Base-by-base conservation (phyloP, 2,888 invertebrate species). In the Acholoe squamosa region DNA sequence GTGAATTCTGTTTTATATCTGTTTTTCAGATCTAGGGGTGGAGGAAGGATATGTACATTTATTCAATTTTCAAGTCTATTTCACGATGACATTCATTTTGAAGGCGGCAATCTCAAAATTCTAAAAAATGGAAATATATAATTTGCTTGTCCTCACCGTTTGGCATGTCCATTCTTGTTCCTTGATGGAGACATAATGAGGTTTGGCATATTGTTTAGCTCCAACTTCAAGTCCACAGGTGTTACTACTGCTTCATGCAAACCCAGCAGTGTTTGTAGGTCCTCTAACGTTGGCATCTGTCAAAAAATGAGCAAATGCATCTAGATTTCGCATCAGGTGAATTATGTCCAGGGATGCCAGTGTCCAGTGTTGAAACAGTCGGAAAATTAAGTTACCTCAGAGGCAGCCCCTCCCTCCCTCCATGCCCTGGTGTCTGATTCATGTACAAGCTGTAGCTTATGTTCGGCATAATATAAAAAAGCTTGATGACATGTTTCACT, bases 101-200 rank as follows among this genome's bases (percentile, higher is more conserved):
- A 3, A 43, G 10, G 10, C 5, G 43, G 43, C 3, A 43, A 43
- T 43, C 3, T 43, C 43, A 43, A 43, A 43, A 43, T 43, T 43
- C 43, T 43, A 43, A 43, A 3, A 43, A 7, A 43, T 43, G 43
- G 10, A 3, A 43, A 43, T n/a, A n/a, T n/a, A n/a, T 7, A 43
- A 43, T 43, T 43, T 7, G 10, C 43, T 43, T 7, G 5, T 43
- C 7, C 86, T 54, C 28, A 86, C 86, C 86, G 25, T 10, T 86
- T 86, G 33, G 86, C 86, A 16, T 86, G 86, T 14, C 86, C 86
- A 28, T 56, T 28, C 56, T 86, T 86, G 80, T 56, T 84, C 28
- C 90, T 34, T 43, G 90, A 91, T 3, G 95, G 95, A 10, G 95
- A 95, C 54, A 94, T 93, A 61, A 95, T 95, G 7, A 95, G 94